A percentile compares a stretch with the other conserved stretches of the same genome.
Evolutionary conservation across 2,888 invertebrate genomes (phyloP).

Genomic region (Itoplectis maculator): DNA sequence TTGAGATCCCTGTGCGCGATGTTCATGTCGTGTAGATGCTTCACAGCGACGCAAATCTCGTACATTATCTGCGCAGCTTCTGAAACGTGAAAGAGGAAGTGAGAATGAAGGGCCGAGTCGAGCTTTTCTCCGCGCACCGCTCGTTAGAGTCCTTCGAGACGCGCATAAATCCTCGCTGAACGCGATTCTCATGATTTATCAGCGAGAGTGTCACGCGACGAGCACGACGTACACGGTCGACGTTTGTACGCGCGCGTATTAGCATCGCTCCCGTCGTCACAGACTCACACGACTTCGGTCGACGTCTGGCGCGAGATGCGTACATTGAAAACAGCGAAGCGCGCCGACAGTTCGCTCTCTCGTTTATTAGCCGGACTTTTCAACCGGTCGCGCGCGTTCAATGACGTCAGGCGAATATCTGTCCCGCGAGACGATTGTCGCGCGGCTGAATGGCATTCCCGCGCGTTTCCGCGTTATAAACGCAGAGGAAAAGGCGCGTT

Average conservation of each 20-base stretch:
- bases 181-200: conserved; percentile 59
- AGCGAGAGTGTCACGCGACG: conserved; percentile 18
- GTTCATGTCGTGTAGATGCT: conserved; percentile 96
- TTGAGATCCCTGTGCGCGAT: conserved; percentile 99
- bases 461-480: not conserved
- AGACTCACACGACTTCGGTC: no score
- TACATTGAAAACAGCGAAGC: conserved; percentile 19
- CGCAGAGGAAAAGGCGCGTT: not conserved
- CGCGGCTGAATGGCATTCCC: not conserved
- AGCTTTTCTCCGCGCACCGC: conserved; percentile 15
- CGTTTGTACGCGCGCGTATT: not conserved
- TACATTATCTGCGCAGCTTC: conserved; percentile 98
- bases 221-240: conserved; percentile 14
- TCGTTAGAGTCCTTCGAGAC: conserved; percentile 47
- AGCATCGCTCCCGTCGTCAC: conserved; percentile 8
- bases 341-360: conserved; percentile 13
- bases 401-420: conserved; percentile 28
- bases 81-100: conserved; percentile 78
- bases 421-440: conserved; percentile 29
- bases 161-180: conserved; percentile 52
- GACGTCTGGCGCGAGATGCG: not conserved
- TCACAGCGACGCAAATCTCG: conserved; percentile 97
- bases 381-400: not conserved
- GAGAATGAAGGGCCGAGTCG: not conserved
- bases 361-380: conserved; percentile 21